Evolutionary conservation across 2,113 vertebrate genomes (phyloP).

Genomic region (Aythya baeri): DNA sequence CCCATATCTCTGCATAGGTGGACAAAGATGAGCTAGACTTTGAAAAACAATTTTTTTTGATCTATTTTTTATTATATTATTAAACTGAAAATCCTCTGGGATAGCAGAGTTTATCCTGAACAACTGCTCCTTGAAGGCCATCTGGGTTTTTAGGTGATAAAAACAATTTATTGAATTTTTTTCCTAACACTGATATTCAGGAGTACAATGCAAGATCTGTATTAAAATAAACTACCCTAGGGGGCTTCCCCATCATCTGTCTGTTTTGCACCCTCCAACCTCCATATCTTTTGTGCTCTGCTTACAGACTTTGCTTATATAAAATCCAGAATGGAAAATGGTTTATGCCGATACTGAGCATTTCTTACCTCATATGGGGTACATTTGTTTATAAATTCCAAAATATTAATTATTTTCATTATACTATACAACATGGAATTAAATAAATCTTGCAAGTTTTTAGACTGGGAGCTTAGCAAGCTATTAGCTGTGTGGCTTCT

Average conservation of each 20-base stretch:
- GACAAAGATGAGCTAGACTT: not conserved
- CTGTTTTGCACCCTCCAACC: not conserved
- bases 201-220: not conserved
- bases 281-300: not conserved
- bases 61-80: not conserved
- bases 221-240: not conserved
- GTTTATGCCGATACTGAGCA: not conserved
- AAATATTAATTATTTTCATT: not conserved
- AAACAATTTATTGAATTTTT: not conserved
- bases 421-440: not conserved
- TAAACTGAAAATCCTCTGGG: slow-evolving; percentile 5
- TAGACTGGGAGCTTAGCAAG: not conserved
- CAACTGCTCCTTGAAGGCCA: not conserved
- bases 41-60: too few species aligned
- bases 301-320: not conserved
- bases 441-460: not conserved
- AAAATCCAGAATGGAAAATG: not conserved
- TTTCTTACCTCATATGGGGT: not conserved
- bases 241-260: not conserved
- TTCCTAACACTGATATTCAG: not conserved
- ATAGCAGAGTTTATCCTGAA: not conserved
- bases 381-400: not conserved
- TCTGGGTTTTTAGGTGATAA: not conserved
- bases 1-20: not conserved
- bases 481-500: not conserved